Evolutionary conservation across 2,797 vertebrate species (phyloP).

Genomic region (Gymnopithys bicolor): DNA sequence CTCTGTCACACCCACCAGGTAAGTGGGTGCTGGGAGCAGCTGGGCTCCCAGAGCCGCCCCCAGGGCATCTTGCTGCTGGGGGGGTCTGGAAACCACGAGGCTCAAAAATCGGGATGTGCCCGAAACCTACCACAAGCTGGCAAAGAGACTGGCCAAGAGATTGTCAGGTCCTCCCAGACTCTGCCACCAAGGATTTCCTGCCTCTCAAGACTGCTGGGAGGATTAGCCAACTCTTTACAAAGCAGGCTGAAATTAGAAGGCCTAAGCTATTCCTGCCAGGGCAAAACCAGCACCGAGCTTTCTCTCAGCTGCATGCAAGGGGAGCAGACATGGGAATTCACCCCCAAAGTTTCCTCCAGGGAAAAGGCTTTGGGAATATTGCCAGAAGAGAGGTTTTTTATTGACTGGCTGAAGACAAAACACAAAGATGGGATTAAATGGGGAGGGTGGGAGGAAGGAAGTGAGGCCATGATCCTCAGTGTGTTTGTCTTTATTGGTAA

Average conservation of each 20-base stretch:
- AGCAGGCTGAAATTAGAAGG: conserved; percentile 37
- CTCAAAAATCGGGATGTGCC: background rate
- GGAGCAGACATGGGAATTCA: background rate
- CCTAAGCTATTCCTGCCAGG: background rate
- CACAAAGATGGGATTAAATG: background rate
- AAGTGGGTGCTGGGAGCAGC: background rate
- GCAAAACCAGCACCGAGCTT: background rate
- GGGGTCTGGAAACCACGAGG: background rate
- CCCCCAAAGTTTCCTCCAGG: background rate
- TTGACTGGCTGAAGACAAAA: background rate
- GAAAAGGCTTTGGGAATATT: background rate
- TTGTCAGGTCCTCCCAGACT: background rate
- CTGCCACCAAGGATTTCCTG: conserved; percentile 2
- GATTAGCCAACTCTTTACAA: background rate
- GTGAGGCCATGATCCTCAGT: conserved; percentile 15
- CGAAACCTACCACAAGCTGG: background rate
- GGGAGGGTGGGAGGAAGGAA: conserved; percentile 10
- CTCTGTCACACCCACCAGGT: background rate
- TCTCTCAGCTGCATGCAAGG: rapidly evolving
- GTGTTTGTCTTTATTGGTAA: conserved; percentile 44
- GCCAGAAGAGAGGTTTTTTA: background rate
- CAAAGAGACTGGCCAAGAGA: background rate
- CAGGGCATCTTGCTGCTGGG: background rate
- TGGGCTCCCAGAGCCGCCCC: background rate
- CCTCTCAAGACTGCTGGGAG: background rate